A percentile compares a stretch with the other conserved stretches of the same genome.
Conservation (phyloP, 2,888 invertebrate species). For the Subacronicta megacephala region DNA sequence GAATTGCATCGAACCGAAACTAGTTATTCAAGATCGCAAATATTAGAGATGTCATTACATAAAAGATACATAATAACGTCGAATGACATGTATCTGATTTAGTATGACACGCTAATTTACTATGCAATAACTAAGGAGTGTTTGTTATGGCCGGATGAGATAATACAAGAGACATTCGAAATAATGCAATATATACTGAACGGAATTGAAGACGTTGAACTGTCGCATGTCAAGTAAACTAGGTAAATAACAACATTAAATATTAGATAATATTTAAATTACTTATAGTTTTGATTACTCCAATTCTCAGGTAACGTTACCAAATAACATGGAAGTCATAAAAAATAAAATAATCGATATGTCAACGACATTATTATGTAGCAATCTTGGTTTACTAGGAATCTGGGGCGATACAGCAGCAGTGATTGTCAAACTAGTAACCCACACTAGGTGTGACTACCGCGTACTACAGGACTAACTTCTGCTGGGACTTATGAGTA, state of each 20-base stretch:
- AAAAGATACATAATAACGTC: constrained; percentile 16
- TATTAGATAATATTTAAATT: neutral
- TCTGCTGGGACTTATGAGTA: no score
- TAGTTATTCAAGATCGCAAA: constrained; percentile 9
- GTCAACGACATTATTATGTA: no score
- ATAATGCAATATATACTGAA: neutral
- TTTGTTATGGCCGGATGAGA: neutral
- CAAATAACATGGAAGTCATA: no score
- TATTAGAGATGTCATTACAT: constrained; percentile 28
- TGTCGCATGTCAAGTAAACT: neutral
- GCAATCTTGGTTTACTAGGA: no score
- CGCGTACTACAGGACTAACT: no score
- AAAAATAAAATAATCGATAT: no score
- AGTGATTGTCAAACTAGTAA: no score
- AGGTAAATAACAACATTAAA: constrained; percentile 1
- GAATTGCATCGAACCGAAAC: constrained; percentile 28
- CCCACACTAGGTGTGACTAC: no score
- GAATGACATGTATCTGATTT: constrained; percentile 7
- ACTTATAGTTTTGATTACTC: neutral
- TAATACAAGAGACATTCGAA: neutral
- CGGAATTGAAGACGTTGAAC: neutral
- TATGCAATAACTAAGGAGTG: neutral
- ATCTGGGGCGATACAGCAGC: no score
- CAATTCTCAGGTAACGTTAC: no score
- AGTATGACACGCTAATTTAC: neutral